Percentiles rank a stretch among this genome's conserved stretches.
Conservation (phyloP, 2,888 invertebrate species). For the Melinaea menophilus region DNA sequence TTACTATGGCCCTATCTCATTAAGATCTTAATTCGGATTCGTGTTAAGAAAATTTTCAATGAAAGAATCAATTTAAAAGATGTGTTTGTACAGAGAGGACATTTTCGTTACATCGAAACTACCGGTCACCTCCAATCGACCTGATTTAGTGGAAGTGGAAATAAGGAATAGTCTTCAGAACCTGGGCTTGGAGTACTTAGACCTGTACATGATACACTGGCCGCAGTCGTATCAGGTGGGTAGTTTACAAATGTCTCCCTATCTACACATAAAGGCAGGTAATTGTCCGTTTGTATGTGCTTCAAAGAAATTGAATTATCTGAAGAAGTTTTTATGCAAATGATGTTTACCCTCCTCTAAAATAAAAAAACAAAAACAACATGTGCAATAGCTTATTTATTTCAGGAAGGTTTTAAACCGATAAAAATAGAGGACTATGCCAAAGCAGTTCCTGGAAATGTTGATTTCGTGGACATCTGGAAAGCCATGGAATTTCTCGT, state of each 20-base stretch:
- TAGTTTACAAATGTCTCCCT: too few species aligned
- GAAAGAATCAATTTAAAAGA: too few species aligned
- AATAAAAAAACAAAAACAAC: too few species aligned
- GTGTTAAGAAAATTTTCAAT: too few species aligned
- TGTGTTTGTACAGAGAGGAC: conserved; percentile 65
- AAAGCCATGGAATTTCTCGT: conserved; percentile 87
- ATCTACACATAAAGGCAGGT: too few species aligned
- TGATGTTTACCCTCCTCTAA: too few species aligned
- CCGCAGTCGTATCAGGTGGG: conserved; percentile 87
- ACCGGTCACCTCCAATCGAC: conserved; percentile 92
- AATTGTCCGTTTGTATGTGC: too few species aligned
- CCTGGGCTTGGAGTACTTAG: conserved; percentile 87
- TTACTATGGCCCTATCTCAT: too few species aligned
- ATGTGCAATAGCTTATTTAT: background rate
- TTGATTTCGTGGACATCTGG: conserved; percentile 88
- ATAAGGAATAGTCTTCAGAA: conserved; percentile 81
- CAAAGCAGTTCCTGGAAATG: conserved; percentile 70
- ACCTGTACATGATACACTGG: conserved; percentile 95
- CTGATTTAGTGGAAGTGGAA: conserved; percentile 85
- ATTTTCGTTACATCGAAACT: conserved; percentile 87
- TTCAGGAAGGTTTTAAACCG: conserved; percentile 75
- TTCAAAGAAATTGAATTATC: too few species aligned
- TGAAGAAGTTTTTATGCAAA: too few species aligned
- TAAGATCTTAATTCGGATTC: too few species aligned
- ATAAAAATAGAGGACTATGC: conserved; percentile 81